Percentiles rank a stretch among this genome's conserved stretches.
Conservation (phyloP, 2,113 vertebrate species). For the Corvus cornix region DNA sequence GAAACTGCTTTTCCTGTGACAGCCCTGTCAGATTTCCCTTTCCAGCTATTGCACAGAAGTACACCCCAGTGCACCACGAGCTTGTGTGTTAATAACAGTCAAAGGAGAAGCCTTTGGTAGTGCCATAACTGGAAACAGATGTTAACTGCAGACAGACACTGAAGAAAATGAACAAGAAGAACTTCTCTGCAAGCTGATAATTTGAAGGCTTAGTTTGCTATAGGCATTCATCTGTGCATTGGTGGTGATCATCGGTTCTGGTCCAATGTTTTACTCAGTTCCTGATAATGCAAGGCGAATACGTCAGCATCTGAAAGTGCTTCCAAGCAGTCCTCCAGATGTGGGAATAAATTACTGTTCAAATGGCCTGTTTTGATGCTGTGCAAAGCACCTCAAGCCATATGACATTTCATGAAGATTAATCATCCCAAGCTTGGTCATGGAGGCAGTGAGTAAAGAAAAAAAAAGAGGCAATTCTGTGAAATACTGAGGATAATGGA, state of each 20-base stretch:
- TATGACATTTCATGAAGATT: neutral
- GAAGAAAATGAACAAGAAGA: slow-evolving; percentile 26
- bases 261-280: neutral
- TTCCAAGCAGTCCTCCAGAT: slow-evolving; percentile 26
- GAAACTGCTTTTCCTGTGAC: neutral
- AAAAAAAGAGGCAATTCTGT: neutral
- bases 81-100: slow-evolving; percentile 8
- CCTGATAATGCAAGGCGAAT: neutral
- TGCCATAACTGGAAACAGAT: slow-evolving; percentile 39
- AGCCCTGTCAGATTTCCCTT: neutral
- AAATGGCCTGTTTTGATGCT: neutral
- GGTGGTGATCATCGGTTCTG: neutral
- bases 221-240: slow-evolving; percentile 22
- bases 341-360: neutral
- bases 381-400: neutral
- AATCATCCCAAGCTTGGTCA: neutral
- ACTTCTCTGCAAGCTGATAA: neutral
- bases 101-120: slow-evolving; percentile 3
- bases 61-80: neutral
- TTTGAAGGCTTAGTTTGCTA: slow-evolving; percentile 39
- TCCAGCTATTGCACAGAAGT: neutral
- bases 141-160: slow-evolving; percentile 24
- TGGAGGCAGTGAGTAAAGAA: neutral
- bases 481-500: slow-evolving; percentile 18
- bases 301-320: neutral